Evolutionary conservation across 2,888 invertebrate species (phyloP).

Genomic region (Heteropelma amictum): DNA sequence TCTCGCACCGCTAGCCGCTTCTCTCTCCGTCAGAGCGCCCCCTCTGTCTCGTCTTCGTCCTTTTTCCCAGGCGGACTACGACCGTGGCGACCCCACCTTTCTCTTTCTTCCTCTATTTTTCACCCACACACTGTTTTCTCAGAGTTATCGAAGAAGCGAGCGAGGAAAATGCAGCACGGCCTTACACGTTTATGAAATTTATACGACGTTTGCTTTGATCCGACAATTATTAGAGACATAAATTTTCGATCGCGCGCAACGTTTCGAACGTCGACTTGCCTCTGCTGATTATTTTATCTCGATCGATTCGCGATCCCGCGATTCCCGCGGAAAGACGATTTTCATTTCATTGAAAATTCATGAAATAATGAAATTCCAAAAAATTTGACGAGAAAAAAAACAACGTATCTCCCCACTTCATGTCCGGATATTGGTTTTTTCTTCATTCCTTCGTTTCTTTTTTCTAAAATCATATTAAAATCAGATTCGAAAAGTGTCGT

Average conservation of each 20-base stretch:
- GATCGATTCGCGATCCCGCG: neutral
- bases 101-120: constrained; percentile 55
- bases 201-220: no score
- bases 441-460: neutral
- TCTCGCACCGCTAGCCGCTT: constrained; percentile 40
- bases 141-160: constrained; percentile 6
- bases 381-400: neutral
- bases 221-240: no score
- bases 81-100: constrained; percentile 76
- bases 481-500: neutral
- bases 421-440: neutral
- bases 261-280: neutral
- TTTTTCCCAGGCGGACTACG: constrained; percentile 77
- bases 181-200: no score
- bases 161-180: neutral
- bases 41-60: constrained; percentile 31
- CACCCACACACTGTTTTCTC: constrained; percentile 48
- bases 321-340: neutral
- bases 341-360: neutral
- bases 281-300: neutral
- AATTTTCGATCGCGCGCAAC: no score
- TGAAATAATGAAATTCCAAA: neutral
- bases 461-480: neutral
- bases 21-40: constrained; percentile 23
- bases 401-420: neutral